Base-by-base conservation (phyloP, 2,888 invertebrate species). In the Vanessa cardui region DNA sequence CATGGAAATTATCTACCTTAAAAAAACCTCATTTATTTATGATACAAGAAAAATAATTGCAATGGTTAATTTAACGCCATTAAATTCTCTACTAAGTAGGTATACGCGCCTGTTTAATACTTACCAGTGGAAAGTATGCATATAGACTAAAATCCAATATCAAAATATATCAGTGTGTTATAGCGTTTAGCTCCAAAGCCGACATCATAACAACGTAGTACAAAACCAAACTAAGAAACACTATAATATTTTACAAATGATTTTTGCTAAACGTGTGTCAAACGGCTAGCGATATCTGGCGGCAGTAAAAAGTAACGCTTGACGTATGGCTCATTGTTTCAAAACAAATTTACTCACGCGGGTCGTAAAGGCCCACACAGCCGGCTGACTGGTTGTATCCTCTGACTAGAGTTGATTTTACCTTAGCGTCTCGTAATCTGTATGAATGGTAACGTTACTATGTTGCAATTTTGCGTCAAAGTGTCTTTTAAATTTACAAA, bases 271-370 rank as follows among this genome's bases (percentile, higher is more conserved):
- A 86, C 88, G 86, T 80, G 81, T 84, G 88, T 84, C 88, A 82
- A 81, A 83, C 83, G 81, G 87, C 85, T 78, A 88, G 87, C 87
- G 89, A 90, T 89, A 88, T 88, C 84, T 83, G 84, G 58, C 15
- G 45, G 82, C 84, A 83, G 81, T 90, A 90, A 90, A 90, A 83
- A 82, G 82, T 78, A 74, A 78, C 74, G 78, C 80, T 80, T 89
- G 89, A 90, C 88, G 84, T 87, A 91, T 87, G 85, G 88, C 80
- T 83, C 83, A 91, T 91, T 91, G 91, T 91, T 78, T 76, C 72
- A 71, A 62, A 31, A 71, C 85, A 77, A 85, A 76, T 52, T 70
- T 80, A 76, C 52, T 7, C 15, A 3, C 12, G 44, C 63, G 12
- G n/a, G 44, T 31, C 26, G 15, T 33, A 39, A 21, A 62, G 59